Evolutionary conservation across 2,113 vertebrate species (phyloP).

Genomic region (Hippocampus abdominalis): DNA sequence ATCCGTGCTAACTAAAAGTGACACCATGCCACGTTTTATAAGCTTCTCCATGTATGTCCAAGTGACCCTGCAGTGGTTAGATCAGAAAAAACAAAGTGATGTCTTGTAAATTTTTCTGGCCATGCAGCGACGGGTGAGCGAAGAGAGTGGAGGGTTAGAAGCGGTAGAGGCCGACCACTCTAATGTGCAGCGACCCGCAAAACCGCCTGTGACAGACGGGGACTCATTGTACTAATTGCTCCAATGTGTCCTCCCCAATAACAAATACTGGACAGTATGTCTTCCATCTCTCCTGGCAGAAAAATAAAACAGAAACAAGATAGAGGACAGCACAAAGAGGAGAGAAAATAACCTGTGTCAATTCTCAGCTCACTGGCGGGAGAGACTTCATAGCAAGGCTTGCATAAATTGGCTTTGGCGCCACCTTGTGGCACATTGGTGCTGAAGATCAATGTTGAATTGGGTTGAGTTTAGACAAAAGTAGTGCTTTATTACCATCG

Average conservation of each 20-base stretch:
- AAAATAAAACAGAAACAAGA: neutral
- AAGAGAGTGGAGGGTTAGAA: conserved; percentile 32
- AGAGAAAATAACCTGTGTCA: neutral
- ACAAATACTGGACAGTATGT: conserved; percentile 9
- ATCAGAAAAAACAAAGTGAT: neutral
- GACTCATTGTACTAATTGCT: conserved; percentile 72
- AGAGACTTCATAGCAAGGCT: no score
- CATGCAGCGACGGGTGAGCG: conserved; percentile 23
- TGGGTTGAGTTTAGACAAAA: neutral
- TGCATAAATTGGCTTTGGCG: neutral
- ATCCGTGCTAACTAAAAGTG: no score
- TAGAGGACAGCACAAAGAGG: neutral
- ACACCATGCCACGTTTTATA: no score
- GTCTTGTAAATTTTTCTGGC: conserved; percentile 5
- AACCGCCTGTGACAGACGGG: conserved; percentile 59
- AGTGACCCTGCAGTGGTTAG: neutral
- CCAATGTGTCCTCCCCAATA: conserved; percentile 49
- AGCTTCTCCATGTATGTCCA: neutral
- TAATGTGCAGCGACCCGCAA: conserved; percentile 49
- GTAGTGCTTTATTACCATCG: neutral
- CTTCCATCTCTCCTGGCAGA: neutral
- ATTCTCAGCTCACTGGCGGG: neutral
- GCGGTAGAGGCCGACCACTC: conserved; percentile 24
- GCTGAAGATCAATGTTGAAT: neutral
- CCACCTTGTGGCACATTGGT: neutral